Conservation (phyloP, 2,113 vertebrate genomes). For the Etheostoma cragini region DNA sequence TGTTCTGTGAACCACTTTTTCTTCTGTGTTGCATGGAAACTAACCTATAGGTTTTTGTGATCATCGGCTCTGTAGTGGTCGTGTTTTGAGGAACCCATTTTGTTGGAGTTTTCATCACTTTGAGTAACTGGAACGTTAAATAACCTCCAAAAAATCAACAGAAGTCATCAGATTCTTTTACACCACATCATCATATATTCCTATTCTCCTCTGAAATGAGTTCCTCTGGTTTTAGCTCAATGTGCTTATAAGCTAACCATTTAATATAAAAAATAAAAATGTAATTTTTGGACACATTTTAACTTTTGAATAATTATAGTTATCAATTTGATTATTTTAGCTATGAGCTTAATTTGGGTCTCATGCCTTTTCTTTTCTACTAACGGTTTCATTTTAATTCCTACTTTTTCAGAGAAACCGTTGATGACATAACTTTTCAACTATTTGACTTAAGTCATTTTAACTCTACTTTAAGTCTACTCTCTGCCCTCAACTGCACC, state of each 20-base stretch:
- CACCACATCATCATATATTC: neutral
- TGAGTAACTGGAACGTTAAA: neutral
- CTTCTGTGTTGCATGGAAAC: constrained; percentile 81
- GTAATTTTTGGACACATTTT: neutral
- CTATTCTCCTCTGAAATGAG: constrained; percentile 68
- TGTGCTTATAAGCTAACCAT: constrained; percentile 47
- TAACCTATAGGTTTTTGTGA: constrained; percentile 70
- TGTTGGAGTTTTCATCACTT: constrained; percentile 15
- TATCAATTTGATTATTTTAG: neutral
- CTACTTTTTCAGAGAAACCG: constrained; percentile 8
- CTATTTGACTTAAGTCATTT: neutral
- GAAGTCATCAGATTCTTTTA: neutral
- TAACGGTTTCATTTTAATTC: constrained; percentile 41
- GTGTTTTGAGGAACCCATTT: constrained; percentile 77
- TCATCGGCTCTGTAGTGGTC: constrained; percentile 45
- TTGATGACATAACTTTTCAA: constrained; percentile 14
- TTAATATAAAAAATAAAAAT: no score
- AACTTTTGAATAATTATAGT: neutral
- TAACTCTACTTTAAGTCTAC: neutral
- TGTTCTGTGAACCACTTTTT: constrained; percentile 59
- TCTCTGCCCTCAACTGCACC: neutral
- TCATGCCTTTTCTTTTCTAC: constrained; percentile 47
- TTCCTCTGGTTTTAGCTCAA: constrained; percentile 68
- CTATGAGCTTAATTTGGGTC: neutral
- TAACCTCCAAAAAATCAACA: neutral